Evolutionary conservation across 2,888 invertebrate species (phyloP).

Genomic region (Spicauda simplicius): DNA sequence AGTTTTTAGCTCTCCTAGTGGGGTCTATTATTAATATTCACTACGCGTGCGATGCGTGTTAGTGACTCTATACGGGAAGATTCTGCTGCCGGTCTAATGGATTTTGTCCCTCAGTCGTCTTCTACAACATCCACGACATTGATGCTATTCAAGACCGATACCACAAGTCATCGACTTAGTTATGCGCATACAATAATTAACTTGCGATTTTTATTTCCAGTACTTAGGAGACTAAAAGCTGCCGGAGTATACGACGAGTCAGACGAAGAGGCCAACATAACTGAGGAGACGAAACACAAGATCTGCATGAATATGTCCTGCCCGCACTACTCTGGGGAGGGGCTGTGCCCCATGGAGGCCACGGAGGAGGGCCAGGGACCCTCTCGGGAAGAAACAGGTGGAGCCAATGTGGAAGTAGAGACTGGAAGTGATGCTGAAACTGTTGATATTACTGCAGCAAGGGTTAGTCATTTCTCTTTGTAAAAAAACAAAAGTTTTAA

Average conservation of each 20-base stretch:
- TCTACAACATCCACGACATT: no score
- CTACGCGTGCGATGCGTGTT: no score
- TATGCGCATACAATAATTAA: no score
- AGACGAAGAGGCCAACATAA: constrained; percentile 53
- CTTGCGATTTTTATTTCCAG: constrained; percentile 43
- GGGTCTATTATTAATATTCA: no score
- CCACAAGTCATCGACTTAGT: no score
- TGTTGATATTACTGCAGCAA: not conserved
- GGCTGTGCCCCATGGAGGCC: constrained; percentile 52
- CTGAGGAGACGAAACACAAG: constrained; percentile 53
- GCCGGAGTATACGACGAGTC: constrained; percentile 55
- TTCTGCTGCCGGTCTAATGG: no score
- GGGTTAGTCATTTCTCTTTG: not conserved
- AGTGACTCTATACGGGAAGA: no score
- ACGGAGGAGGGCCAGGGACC: constrained; percentile 41
- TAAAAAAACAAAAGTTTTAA: no score
- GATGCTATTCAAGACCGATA: no score
- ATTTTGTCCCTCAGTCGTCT: no score
- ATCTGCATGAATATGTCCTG: constrained; percentile 72
- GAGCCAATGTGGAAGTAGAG: not conserved
- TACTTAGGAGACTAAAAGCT: constrained; percentile 61
- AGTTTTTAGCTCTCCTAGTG: no score
- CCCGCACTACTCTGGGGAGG: constrained; percentile 55
- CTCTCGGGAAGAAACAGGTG: not conserved
- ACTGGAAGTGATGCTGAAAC: not conserved